These are phyloP conservation scores for Prionace glauca DNA, from an alignment of 2,797 vertebrate genomes.

Conservation along the genomic window DNA sequence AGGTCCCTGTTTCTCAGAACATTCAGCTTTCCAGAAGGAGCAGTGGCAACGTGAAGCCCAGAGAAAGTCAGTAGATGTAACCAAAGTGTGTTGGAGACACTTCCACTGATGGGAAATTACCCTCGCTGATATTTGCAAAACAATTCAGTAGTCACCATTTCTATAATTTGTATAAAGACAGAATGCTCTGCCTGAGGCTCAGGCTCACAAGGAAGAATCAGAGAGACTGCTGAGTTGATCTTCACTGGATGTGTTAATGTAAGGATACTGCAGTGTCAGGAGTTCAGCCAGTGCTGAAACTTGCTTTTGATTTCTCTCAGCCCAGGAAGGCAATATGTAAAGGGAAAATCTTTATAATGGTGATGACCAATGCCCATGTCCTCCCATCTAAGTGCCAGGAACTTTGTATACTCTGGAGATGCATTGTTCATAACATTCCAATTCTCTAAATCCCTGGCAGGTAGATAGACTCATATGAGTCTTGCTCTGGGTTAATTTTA, in stretches of 20 bases:
- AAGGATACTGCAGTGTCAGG: not conserved
- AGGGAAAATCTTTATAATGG: not conserved
- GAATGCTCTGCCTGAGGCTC: too few species aligned
- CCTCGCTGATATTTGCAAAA: not conserved
- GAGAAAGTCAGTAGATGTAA: not conserved
- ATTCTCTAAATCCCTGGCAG: not conserved
- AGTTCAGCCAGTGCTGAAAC: not conserved
- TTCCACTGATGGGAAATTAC: not conserved
- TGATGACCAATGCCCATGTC: not conserved
- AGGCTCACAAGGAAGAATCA: not conserved
- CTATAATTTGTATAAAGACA: too few species aligned
- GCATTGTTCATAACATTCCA: not conserved
- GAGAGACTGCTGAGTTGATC: not conserved
- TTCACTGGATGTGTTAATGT: not conserved
- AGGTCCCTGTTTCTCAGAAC: not conserved
- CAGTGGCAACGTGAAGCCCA: too few species aligned
- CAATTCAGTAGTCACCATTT: not conserved
- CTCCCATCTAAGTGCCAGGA: not conserved
- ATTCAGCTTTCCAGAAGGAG: too few species aligned
- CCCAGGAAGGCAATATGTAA: not conserved
- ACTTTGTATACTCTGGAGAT: not conserved
- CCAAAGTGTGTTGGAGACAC: not conserved
- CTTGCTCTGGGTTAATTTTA: not conserved
- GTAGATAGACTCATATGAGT: not conserved
- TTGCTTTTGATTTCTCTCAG: not conserved